Evolutionary conservation across 2,797 vertebrate genomes (phyloP).

Genomic region (Smutsia gigantea): DNA sequence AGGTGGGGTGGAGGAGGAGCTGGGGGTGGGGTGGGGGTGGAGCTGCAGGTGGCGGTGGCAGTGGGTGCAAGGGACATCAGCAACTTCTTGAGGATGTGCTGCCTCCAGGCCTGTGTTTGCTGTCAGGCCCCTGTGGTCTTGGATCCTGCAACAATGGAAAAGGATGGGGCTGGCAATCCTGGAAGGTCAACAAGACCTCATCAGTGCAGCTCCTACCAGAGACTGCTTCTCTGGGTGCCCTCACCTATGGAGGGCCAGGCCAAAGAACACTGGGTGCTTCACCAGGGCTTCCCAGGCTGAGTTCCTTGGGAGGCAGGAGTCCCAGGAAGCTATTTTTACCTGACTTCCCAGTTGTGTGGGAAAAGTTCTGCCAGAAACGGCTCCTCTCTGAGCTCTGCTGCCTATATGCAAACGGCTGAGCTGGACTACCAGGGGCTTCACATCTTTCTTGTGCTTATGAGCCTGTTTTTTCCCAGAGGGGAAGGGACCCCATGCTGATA

Average conservation of each 20-base stretch:
- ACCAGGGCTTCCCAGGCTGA: neutral
- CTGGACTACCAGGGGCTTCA: neutral
- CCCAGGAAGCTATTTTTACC: neutral
- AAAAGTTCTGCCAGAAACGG: neutral
- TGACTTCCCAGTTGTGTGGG: neutral
- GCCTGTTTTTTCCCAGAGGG: neutral
- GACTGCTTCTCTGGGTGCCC: neutral
- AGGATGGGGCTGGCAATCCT: constrained; percentile 89
- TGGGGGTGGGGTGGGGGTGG: too few relatives aligned
- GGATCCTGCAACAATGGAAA: constrained; percentile 96
- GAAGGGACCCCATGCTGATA: too few relatives aligned
- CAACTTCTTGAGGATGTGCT: constrained; percentile 96
- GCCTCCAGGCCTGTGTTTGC: constrained; percentile 94
- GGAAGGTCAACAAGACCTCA: constrained; percentile 32
- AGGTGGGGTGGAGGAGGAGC: too few relatives aligned
- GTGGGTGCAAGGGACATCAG: neutral
- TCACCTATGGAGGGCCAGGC: neutral
- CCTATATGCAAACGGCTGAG: too few relatives aligned
- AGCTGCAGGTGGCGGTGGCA: too few relatives aligned
- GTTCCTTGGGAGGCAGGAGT: rapidly evolving
- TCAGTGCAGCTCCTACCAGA: constrained; percentile 23
- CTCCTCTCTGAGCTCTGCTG: neutral
- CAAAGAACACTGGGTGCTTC: neutral
- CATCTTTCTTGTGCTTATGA: neutral
- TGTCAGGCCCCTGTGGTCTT: constrained; percentile 91